Evolutionary conservation across 1,140 invertebrate genomes (phyloP).

Genomic region (Hypothenemus hampei): DNA sequence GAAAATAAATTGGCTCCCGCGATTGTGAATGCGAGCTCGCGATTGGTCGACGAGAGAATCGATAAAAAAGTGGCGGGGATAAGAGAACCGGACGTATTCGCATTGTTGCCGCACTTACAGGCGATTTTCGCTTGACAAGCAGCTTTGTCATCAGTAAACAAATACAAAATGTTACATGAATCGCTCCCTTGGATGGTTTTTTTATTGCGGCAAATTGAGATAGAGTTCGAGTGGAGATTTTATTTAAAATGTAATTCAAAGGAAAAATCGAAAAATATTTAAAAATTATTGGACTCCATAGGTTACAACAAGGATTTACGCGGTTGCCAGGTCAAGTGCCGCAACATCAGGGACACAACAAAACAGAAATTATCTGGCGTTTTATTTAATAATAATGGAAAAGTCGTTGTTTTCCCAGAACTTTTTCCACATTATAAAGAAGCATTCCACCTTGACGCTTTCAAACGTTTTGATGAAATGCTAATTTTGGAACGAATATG

Average conservation of each 20-base stretch:
- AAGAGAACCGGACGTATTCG: slow-evolving; percentile 37
- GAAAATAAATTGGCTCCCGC: slow-evolving; percentile 41
- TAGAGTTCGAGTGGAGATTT: too few species aligned
- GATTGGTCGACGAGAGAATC: slow-evolving; percentile 40
- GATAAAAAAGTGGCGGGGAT: slow-evolving; percentile 40
- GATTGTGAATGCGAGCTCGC: slow-evolving; percentile 39
- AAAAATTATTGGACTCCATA: too few species aligned
- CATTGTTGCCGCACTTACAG: slow-evolving; percentile 34
- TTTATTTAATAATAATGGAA: slow-evolving; percentile 39
- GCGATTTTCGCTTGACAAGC: slow-evolving; percentile 23
- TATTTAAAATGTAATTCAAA: too few species aligned
- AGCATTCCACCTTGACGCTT: neutral
- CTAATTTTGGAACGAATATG: slow-evolving; percentile 40
- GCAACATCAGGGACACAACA: slow-evolving; percentile 45
- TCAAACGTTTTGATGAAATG: slow-evolving; percentile 3
- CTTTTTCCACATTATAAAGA: neutral
- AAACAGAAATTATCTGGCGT: slow-evolving; percentile 36
- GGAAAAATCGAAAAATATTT: too few species aligned
- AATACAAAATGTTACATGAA: slow-evolving; percentile 39
- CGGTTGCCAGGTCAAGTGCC: slow-evolving; percentile 44
- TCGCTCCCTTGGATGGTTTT: too few species aligned
- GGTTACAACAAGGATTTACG: slow-evolving; percentile 42
- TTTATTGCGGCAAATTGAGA: too few species aligned
- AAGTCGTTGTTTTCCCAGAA: neutral
- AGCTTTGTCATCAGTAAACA: slow-evolving; percentile 41